Base-by-base conservation (phyloP, 2,113 vertebrate genomes). In the Oreochromis niloticus region DNA sequence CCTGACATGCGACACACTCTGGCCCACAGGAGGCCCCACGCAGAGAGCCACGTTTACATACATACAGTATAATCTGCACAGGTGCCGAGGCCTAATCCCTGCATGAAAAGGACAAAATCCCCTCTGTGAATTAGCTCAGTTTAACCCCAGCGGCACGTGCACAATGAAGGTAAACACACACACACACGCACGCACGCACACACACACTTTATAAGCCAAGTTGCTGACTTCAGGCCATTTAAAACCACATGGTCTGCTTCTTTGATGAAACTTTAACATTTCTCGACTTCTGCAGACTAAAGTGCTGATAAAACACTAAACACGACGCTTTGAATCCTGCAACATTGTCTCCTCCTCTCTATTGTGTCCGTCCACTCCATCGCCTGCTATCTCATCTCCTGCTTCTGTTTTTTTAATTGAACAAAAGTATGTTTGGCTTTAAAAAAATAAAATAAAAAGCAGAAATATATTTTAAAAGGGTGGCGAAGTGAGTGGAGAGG, bases 21-120 rank as follows among this genome's bases (percentile, higher is more conserved):
- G 56, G 54, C 11, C 66, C 48, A 66, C 34, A 22, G 4, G 71
- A 24, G 48, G 27, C 80, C 39, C 63, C 82, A 82, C 27, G 39
- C 39, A 73, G 68, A 46, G 4, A 83, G 19, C 32, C 66, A 75
- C 71, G 88, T 92, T 88, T 81, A 88, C 85, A 91, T 80, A 66
- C 80, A 89, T 10, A 48, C 55, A 34, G 83, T 22, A 63, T 90
- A 90, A 86, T 90, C 90, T 84, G 88, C 90, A 84, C 90, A 93
- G 89, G 92, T 90, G 91, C 73, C 48, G 7, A 86, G 52, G 59
- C 12, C 22, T 93, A 93, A 94, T 94, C 94, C 90, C 89, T 55
- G 81, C 87, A 80, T 92, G 90, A 91, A 92, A 88, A 89, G 86
- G 81, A 92, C 81, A 27, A 85, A 93, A 92, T 91, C 93, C 85